These are phyloP conservation scores for Chrysopilus asiliformis DNA, from an alignment of 2,888 invertebrate species.

Conservation along the genomic window DNA sequence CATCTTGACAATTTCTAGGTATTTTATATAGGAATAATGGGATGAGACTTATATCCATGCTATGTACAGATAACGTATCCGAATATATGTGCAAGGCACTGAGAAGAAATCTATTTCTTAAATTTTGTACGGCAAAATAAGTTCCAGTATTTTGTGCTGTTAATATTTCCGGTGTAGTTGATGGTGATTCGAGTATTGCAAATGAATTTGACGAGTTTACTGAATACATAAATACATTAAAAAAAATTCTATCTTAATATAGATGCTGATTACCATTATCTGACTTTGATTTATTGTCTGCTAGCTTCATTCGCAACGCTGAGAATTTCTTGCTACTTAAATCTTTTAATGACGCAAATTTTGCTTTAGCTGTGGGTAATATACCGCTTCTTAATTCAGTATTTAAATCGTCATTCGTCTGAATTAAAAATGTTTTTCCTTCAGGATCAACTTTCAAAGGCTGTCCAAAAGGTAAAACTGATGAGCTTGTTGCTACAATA, in stretches of 20 bases:
- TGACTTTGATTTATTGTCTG: slow-evolving; percentile 33
- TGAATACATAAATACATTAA: slow-evolving; percentile 14
- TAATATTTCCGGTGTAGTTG: slow-evolving; percentile 31
- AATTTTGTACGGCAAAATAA: slow-evolving; percentile 32
- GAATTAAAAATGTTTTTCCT: not conserved
- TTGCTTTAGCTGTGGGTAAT: slow-evolving; percentile 38
- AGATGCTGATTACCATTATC: slow-evolving; percentile 25
- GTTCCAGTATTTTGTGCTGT: slow-evolving; percentile 29
- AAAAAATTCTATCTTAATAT: not conserved
- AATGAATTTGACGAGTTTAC: slow-evolving; percentile 27
- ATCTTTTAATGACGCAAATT: slow-evolving; percentile 50
- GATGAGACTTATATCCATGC: slow-evolving; percentile 49
- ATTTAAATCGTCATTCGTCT: slow-evolving; percentile 17
- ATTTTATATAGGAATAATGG: slow-evolving; percentile 57
- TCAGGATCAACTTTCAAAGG: not conserved
- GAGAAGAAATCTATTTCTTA: slow-evolving; percentile 31
- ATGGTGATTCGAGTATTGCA: slow-evolving; percentile 33
- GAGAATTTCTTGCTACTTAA: slow-evolving; percentile 55
- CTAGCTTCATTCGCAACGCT: slow-evolving; percentile 47
- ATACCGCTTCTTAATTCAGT: slow-evolving; percentile 21
- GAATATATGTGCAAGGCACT: slow-evolving; percentile 33
- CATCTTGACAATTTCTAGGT: slow-evolving; percentile 44
- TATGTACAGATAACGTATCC: slow-evolving; percentile 42
- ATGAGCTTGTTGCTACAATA: slow-evolving; percentile 17
- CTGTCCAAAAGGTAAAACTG: slow-evolving; percentile 2